Base-by-base conservation (phyloP, 2,113 vertebrate genomes). In the Eonycteris spelaea region DNA sequence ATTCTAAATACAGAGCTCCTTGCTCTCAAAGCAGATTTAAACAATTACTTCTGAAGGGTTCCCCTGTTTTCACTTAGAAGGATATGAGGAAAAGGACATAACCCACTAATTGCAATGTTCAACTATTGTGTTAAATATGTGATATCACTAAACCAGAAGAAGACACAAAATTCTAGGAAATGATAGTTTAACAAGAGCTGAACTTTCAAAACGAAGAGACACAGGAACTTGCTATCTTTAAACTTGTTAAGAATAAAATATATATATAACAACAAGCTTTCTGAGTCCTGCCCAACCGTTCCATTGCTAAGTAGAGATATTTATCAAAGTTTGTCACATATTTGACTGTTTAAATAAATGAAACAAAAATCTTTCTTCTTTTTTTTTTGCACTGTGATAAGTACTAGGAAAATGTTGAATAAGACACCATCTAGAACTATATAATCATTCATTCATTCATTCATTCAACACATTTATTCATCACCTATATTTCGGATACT, bases 211-310 rank as follows among this genome's bases (percentile, higher is more conserved):
- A n/a, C 38, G 22, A 84, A 78, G 48, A 77, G n/a, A 82, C 19
- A 78, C 2, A 67, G 67, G 45, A 78, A 65, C 13, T 65, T 51
- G 35, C 18, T 70, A 67, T 92, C 77, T 33, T 91, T 94, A 92
- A 87, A 43, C 45, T 87, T 73, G 40, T 88, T 61, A 88, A 48
- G 8, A 92, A 91, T 43, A 94, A 92, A 95, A 73, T 15, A 94
- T 43, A n/a, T 53, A 30, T 38, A 65, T 43, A 68, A 74, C 12
- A 70, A 6, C 78, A 40, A 16, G 13, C 5, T 84, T 68, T 89
- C 68, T 19, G 12, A 33, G 12, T 45, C 45, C 9, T 71, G 28
- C 59, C 59, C 59, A 63, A 33, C 38, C 6, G 43, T 71, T 43
- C 53, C 21, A 35, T 5, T 24, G 3, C 26, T 80, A 67, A 77